Evolutionary conservation across 23 tunicate species (phyloP).

Genomic region (Aplidium turbinatum): DNA sequence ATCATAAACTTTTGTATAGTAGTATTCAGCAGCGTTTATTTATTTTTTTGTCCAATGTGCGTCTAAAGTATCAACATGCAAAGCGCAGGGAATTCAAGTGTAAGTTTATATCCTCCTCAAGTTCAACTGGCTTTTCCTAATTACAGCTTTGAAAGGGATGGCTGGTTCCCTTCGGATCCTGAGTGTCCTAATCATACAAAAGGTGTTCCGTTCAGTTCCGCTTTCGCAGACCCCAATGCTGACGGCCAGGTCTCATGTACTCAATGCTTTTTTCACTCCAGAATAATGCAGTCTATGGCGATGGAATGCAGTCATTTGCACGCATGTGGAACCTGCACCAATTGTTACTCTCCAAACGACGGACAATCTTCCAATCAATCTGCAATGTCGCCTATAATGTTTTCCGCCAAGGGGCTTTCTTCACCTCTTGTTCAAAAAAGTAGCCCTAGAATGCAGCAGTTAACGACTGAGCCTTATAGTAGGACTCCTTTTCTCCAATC

Average conservation of each 20-base stretch:
- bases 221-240: slow-evolving; percentile 47
- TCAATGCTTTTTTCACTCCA: slow-evolving; percentile 72
- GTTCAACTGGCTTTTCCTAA: neutral
- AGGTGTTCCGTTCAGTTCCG: slow-evolving; percentile 41
- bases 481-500: too few species aligned
- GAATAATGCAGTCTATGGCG: slow-evolving; percentile 71
- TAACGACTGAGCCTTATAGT: too few species aligned
- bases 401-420: slow-evolving; percentile 12
- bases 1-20: too few species aligned
- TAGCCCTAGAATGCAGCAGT: too few species aligned
- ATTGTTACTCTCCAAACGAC: slow-evolving; percentile 47
- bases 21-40: too few species aligned
- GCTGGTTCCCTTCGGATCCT: slow-evolving; percentile 55
- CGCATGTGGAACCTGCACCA: slow-evolving; percentile 64
- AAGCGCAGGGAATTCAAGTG: too few species aligned
- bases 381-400: slow-evolving; percentile 2
- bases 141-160: slow-evolving; percentile 5
- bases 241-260: slow-evolving; percentile 59
- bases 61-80: too few species aligned
- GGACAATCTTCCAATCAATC: neutral
- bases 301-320: slow-evolving; percentile 67
- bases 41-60: too few species aligned
- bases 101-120: too few species aligned
- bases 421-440: slow-evolving; percentile 30
- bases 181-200: slow-evolving; percentile 62